Evolutionary conservation across 2,113 vertebrate genomes (phyloP).

Genomic region (Pelvicachromis taeniatus): DNA sequence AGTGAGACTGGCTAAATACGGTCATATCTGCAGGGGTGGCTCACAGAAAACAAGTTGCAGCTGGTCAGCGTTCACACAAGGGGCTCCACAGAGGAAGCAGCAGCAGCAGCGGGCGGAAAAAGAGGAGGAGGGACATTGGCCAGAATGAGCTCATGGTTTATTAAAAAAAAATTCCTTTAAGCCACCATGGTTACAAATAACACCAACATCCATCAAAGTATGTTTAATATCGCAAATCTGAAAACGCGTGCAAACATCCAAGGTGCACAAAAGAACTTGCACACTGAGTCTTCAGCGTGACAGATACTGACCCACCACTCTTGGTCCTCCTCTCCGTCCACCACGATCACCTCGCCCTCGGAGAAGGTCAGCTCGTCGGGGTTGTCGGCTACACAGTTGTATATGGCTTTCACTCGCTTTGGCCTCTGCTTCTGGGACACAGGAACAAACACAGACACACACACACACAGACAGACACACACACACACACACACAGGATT

Average conservation of each 20-base stretch:
- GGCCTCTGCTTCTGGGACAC: slow-evolving; percentile 84
- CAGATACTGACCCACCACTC: slow-evolving; percentile 97
- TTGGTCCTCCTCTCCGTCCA: slow-evolving; percentile 97
- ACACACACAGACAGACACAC: background rate
- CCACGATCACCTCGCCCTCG: slow-evolving; percentile 94
- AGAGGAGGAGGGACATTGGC: slow-evolving; percentile 20
- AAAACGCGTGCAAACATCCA: background rate
- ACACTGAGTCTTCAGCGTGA: background rate
- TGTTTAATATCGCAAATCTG: background rate
- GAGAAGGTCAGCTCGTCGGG: slow-evolving; percentile 95
- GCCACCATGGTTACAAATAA: slow-evolving; percentile 30
- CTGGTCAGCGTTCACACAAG: slow-evolving; percentile 53
- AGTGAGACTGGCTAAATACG: slow-evolving; percentile 49
- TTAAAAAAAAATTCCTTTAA: background rate
- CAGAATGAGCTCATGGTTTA: slow-evolving; percentile 57
- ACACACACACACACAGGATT: background rate
- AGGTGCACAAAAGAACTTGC: background rate
- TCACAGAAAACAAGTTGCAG: slow-evolving; percentile 55
- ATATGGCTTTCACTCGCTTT: slow-evolving; percentile 94
- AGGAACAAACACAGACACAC: background rate
- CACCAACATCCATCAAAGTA: background rate
- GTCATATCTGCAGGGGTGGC: slow-evolving; percentile 48
- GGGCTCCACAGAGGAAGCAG: slow-evolving; percentile 53
- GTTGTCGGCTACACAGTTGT: slow-evolving; percentile 95
- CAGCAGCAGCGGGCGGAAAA: slow-evolving; percentile 34